These are phyloP conservation scores for Rynchops niger DNA, from an alignment of 2,113 vertebrate species.

Conservation along the genomic window DNA sequence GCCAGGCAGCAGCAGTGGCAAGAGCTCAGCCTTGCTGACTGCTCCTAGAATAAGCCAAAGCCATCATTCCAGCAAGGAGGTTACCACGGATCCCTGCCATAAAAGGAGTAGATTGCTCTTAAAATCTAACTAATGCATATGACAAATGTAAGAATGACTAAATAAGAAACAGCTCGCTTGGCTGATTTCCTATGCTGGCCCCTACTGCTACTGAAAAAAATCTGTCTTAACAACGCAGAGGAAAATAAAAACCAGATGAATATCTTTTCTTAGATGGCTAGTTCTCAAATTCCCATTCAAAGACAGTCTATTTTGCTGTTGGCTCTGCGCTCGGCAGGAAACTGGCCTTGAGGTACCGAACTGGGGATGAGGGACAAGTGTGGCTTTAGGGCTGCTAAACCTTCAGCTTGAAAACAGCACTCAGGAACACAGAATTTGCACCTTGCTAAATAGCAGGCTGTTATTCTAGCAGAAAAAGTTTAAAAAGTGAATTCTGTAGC, in stretches of 20 bases:
- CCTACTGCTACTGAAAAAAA: neutral
- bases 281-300: neutral
- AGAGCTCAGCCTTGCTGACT: neutral
- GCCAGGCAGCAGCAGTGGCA: neutral
- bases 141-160: neutral
- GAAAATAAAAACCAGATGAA: neutral
- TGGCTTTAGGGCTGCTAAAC: neutral
- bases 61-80: neutral
- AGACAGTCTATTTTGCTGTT: neutral
- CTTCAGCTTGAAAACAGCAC: neutral
- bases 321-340: neutral
- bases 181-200: neutral
- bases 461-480: neutral
- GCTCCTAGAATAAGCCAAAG: neutral
- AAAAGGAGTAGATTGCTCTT: neutral
- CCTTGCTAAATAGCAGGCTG: neutral
- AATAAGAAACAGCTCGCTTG: conserved; percentile 16
- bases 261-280: neutral
- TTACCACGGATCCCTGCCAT: neutral
- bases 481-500: neutral
- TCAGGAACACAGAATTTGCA: neutral
- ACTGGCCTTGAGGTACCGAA: neutral
- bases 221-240: neutral
- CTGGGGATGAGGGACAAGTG: neutral
- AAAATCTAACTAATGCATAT: neutral